phyloP scores from a whole-genome alignment of 2,113 vertebrate genomes.

The Cervus canadensis region DNA sequence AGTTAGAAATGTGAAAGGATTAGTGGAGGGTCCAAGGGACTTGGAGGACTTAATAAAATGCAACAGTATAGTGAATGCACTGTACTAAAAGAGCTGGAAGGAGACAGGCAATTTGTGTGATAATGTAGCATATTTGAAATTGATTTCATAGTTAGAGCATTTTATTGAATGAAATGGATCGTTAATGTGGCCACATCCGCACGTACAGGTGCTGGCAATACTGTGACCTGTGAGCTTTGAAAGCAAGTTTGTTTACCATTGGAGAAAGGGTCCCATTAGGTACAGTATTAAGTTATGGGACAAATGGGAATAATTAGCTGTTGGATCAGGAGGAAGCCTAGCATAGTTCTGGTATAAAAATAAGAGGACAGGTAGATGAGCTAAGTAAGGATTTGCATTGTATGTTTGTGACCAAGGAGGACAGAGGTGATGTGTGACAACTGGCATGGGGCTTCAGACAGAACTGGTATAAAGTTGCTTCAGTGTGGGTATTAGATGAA shows the following conservation, averaged over 20 bases:
- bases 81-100: not conserved
- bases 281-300: not conserved
- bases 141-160: not conserved
- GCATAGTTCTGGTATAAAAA: not conserved
- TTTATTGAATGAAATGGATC: not conserved
- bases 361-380: not conserved
- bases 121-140: not conserved
- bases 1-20: not conserved
- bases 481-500: not conserved
- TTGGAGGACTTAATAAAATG: not conserved
- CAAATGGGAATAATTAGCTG: not conserved
- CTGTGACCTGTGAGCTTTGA: not conserved
- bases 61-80: not conserved
- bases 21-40: not conserved
- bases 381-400: not conserved
- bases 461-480: not conserved
- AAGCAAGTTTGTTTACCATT: not conserved
- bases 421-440: not conserved
- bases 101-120: not conserved
- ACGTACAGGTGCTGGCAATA: not conserved
- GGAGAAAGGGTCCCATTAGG: not conserved
- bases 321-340: not conserved
- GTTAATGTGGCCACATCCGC: not conserved
- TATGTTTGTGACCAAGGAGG: not conserved
- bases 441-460: not conserved